Evolutionary conservation across 2,888 invertebrate species (phyloP), one percentile per base, ranked within the genome.

Genomic region (Caenorhabditis wallacei): DNA sequence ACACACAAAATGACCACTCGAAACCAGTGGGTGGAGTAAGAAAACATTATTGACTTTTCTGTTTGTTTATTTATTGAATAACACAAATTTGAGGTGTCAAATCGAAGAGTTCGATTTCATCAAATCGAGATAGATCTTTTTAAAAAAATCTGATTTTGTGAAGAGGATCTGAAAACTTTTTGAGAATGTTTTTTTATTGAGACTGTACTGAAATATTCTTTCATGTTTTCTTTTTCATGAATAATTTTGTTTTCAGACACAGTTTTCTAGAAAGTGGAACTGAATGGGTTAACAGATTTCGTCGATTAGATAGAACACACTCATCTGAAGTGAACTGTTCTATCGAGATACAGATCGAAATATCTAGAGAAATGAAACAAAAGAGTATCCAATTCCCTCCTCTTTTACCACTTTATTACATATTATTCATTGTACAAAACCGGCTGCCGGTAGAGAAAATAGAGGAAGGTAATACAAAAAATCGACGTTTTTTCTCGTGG

Each of bases 371-470:
- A 35, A 51, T 35, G 48, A 48, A 40, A 4, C n/a, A 48, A n/a
- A 18, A 46, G n/a, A 64, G 26, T 35, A 48, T 20, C 24, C 18
- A 18, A 63, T 64, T 51, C 46, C 70, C 20, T 56, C 43, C 24
- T 30, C 30, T 30, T 40, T 48, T 51, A 46, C 48, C 70, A 51
- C 59, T 70, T 43, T 61, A 56, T 69, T 56, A 56, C 68, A 54
- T 40, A n/a, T 37, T 16, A 59, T 59, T 5, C 71, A 51, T 71
- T 71, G 71, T 71, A 63, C 54, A 74, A 61, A 74, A 74, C 74
- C 48, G 64, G 74, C 40, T 30, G 16, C 51, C 43, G 54, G 63
- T 24, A 37, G 64, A 37, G 24, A 56, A 22, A 43, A 54, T 24
- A 37, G 64, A 37, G 24, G 46, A 22, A 64, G 64, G 74, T 74